Evolutionary conservation across 2,888 invertebrate genomes (phyloP), one percentile per base, ranked within the genome.

Genomic region (Endotricha flammealis): DNA sequence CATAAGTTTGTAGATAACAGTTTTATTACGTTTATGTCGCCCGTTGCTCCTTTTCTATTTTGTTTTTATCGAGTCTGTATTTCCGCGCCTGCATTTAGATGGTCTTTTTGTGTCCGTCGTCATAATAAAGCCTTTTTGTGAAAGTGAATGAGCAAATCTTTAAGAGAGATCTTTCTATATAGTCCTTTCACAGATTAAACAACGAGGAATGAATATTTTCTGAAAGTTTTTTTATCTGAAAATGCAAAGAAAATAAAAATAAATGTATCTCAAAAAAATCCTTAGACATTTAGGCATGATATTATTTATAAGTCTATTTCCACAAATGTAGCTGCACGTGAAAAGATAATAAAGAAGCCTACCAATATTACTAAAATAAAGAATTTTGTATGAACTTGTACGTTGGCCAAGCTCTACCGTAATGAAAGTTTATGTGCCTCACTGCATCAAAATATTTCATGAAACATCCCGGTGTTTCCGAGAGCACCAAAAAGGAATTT

Each of bases 361-460:
- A 47, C 47, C 46, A 42, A 44, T 48, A 6, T n/a, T 50, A 55
- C 45, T 41, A 42, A 44, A 53, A 53, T 37, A 45, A 53, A 59
- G 48, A 50, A 51, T 46, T 60, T 63, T 64, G 60, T 60, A 45
- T 43, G 41, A 61, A 62, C 48, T 65, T 60, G 45, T 46, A 43
- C 41, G 49, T 42, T 41, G 48, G 46, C 45, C 38, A 52, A 38
- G 48, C 47, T 55, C 55, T 50, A 37, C 42, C 46, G 37, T 46
- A 50, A 57, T 53, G 46, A 59, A 56, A 60, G 38, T 61, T 55
- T 51, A 54, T 53, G 44, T 34, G 32, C 42, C 13, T 44, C 40
- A 38, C 44, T 39, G 42, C 35, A 44, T 50, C 44, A 45, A 56
- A 57, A 57, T 52, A 55, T 55, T 53, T 33, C 25, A 9, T 11